These are phyloP conservation scores for Oxyura jamaicensis DNA, from an alignment of 2,113 vertebrate species.

Conservation along the genomic window DNA sequence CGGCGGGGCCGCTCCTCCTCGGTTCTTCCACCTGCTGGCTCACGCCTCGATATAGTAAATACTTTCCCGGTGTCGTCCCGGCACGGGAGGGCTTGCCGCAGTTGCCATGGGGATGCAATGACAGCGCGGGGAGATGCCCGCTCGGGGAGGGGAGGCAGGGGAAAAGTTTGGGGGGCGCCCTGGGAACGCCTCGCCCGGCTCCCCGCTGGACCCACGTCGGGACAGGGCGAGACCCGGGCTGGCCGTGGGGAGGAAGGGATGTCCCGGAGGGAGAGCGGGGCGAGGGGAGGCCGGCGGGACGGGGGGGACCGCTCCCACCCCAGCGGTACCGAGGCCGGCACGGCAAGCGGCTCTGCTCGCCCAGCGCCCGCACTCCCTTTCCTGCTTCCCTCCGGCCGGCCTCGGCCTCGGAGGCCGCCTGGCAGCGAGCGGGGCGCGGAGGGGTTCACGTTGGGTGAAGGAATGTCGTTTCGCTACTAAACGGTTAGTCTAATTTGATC, in stretches of 20 bases:
- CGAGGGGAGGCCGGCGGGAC: background rate
- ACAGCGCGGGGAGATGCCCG: background rate
- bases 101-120: constrained; percentile 38
- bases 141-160: background rate
- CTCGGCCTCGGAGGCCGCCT: background rate
- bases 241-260: background rate
- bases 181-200: background rate
- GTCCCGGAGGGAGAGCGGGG: background rate
- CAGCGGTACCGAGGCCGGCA: background rate
- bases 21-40: constrained; percentile 14
- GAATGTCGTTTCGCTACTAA: constrained; percentile 73
- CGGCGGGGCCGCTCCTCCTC: background rate
- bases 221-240: background rate
- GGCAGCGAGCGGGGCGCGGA: background rate
- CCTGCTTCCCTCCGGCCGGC: too few relatives aligned
- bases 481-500: constrained; percentile 75
- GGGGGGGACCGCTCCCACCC: background rate
- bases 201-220: accelerated
- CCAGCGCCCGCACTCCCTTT: background rate
- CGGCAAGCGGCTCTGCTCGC: background rate
- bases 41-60: constrained; percentile 31
- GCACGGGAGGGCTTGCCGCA: background rate
- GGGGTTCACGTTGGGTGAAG: constrained; percentile 59
- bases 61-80: background rate
- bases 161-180: background rate